Base-by-base conservation (phyloP, 2,797 vertebrate genomes). In the Chelonia mydas region DNA sequence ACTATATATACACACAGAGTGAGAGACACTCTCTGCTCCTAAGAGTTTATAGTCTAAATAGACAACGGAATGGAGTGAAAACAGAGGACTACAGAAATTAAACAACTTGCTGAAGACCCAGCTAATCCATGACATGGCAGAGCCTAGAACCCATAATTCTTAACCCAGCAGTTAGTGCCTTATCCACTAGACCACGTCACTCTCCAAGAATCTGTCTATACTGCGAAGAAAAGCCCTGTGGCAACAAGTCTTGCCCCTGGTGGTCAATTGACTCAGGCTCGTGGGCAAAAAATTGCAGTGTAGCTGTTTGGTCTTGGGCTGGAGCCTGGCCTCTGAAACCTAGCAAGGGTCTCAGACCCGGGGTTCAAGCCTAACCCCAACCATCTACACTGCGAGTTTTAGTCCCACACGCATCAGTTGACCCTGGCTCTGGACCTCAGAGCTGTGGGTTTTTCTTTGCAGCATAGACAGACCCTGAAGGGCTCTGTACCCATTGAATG, bases 141-240 rank as follows among this genome's bases (percentile, higher is more conserved):
- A 61, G 31, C 13, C 6, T 25, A 41, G n/a, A 27, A 41, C 68
- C 37, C 21, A 23, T 41, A 11, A 10, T 3, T 25, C 5, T 23
- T 4, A 6, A 41, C 2, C 10, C 21, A 33, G 11, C 3, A 7
- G 2, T 15, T 16, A 7, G 13, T 1, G 15, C 31, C 13, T 31
- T n/a, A 10, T 3, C 33, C 17, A n/a, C 33, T n/a, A n/a, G 33
- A 5, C 16, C 33, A n/a, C 15, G 2, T 6, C 13, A 65, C 33
- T 8, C 31, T 16, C 16, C 16, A 17, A 16, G 15, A 31, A 16
- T 2, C 12, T 7, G 0, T 16, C 7, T 7, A 33, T 9, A 7
- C 15, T 21, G 17, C 6, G n/a, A 68, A 68, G 17, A 10, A n/a
- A 68, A 37, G n/a, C 61, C 16, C 61, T 37, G 7, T n/a, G 61